A percentile compares a stretch with the other conserved stretches of the same genome.
These are phyloP conservation scores for Perccottus glenii DNA, from an alignment of 2,113 vertebrate species.

Conservation along the genomic window DNA sequence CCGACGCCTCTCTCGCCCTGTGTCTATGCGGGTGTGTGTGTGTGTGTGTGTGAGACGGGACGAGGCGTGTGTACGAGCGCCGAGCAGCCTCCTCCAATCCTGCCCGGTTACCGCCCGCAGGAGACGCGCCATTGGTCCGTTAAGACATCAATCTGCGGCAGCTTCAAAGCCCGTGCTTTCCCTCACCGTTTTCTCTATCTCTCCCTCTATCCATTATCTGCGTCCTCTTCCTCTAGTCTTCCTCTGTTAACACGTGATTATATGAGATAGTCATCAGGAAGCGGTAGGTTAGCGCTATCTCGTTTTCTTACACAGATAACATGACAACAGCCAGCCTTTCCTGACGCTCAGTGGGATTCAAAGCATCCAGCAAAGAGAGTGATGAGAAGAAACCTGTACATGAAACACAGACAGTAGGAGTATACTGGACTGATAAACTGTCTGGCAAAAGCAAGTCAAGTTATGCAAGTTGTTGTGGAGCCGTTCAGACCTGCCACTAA, in stretches of 20 bases:
- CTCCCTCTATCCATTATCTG: constrained; percentile 32
- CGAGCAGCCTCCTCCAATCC: constrained; percentile 64
- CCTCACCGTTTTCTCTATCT: constrained; percentile 3
- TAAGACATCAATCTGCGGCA: constrained; percentile 50
- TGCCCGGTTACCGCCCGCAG: constrained; percentile 51
- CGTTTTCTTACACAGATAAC: constrained; percentile 32
- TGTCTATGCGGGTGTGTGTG: constrained; percentile 14
- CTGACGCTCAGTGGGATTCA: constrained; percentile 18
- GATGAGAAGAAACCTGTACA: neutral
- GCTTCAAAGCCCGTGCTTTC: constrained; percentile 29
- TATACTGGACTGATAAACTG: neutral
- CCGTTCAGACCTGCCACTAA: no score
- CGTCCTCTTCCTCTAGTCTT: constrained; percentile 36
- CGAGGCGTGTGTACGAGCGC: constrained; percentile 46
- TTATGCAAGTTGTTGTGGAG: no score
- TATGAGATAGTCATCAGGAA: constrained; percentile 70
- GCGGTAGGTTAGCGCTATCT: constrained; percentile 50
- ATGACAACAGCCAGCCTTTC: neutral
- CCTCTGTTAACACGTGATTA: constrained; percentile 72
- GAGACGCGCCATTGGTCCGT: constrained; percentile 64
- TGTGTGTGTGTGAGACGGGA: constrained; percentile 37
- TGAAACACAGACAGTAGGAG: neutral
- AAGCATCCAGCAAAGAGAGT: neutral
- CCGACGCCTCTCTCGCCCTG: constrained; percentile 31
- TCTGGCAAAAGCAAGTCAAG: no score